Base-by-base conservation (phyloP, 1,140 invertebrate genomes). In the Sitobion miscanthi region DNA sequence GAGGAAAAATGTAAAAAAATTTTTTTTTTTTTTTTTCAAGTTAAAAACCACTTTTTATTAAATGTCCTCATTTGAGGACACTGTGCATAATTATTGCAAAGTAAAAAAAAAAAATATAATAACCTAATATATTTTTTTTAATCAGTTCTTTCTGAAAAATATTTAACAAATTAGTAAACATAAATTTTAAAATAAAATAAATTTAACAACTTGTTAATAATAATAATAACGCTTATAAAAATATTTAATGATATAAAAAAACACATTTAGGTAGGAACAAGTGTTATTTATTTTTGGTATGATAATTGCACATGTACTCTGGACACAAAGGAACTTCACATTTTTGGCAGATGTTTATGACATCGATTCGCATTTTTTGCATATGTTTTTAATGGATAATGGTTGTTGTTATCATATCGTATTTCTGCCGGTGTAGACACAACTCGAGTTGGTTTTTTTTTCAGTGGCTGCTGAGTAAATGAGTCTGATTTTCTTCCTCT, bases 21-120 rank as follows among this genome's bases (percentile, higher is more conserved):
- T n/a, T n/a, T n/a, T n/a, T 85, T 8, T 45, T 45, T 85, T 85
- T 86, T 86, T 86, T 86, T 47, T 30, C 42, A 47, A 45, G 45
- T 45, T 85, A 45, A 86, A 86, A 86, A 86, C 47, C 42, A 47
- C 42, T 45, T 86, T 86, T 86, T 47, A 86, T 86, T 86, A 86
- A 47, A 86, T 86, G 42, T 86, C 85, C 25, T 86, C 45, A 86
- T 47, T 30, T 86, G 45, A 47, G 45, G 25, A 86, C 85, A 47
- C 85, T 85, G 85, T 47, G 25, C 42, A 83, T 38, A 83, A 83
- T 83, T 83, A 62, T 62, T 62, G 23, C 57, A 30, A 62, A 62
- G 57, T 62, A 57, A 62, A 62, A 62, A 62, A 83, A 38, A 38
- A 42, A 83, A 35, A 35, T 83, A 83, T 83, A 83, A 83, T 83